Conservation (phyloP, 2,113 vertebrate genomes). For the Sisor rabdophorus region DNA sequence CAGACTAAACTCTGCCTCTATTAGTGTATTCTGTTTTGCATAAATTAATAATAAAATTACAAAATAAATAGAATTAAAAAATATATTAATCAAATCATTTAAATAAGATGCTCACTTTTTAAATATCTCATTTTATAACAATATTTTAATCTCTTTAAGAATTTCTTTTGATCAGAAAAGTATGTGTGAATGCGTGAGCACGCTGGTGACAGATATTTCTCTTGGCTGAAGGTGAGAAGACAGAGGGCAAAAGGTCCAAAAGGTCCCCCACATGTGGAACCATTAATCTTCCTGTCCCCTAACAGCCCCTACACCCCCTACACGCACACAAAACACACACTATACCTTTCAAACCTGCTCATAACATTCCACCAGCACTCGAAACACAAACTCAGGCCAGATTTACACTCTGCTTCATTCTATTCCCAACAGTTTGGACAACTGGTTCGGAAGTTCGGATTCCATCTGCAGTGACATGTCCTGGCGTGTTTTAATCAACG, state of each 20-base stretch:
- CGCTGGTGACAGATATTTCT: conserved; percentile 32
- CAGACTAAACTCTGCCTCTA: no score
- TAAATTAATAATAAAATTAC: neutral
- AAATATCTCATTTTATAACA: no score
- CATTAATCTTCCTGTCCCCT: conserved; percentile 44
- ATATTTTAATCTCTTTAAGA: no score
- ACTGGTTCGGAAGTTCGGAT: neutral
- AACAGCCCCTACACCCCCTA: conserved; percentile 23
- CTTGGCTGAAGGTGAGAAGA: conserved; percentile 40
- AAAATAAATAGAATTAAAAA: neutral
- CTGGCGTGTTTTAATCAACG: neutral
- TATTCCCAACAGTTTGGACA: neutral
- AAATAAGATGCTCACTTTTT: neutral
- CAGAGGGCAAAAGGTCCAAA: conserved; percentile 41
- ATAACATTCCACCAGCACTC: conserved; percentile 34
- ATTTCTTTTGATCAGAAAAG: neutral
- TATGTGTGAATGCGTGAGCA: conserved; percentile 7
- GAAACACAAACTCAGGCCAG: conserved; percentile 21
- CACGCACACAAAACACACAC: conserved; percentile 21
- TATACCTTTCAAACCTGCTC: neutral
- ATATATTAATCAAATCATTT: neutral
- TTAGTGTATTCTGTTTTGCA: neutral
- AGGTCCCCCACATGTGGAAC: conserved; percentile 44
- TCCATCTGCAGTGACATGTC: neutral
- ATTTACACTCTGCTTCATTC: neutral